Base-by-base conservation (phyloP, 23 tunicate species). In the Halocynthia roretzi region DNA sequence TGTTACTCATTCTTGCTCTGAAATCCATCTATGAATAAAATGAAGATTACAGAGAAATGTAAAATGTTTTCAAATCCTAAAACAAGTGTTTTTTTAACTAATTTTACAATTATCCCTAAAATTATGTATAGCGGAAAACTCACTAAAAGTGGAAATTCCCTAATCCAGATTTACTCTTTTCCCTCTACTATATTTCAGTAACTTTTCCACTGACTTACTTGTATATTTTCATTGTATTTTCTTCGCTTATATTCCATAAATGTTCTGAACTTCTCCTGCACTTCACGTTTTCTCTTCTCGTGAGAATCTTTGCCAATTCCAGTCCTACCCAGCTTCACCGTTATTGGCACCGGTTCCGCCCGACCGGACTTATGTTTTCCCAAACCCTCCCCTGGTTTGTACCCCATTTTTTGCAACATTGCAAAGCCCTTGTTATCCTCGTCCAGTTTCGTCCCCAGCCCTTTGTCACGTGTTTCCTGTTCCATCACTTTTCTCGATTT, bases 401-500 rank as follows among this genome's bases (percentile, higher is more conserved):
- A 92, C 7, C 98, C 98, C 98, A 92, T 92, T 82, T 85, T 92
- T 50, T 72, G 81, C 84, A 92, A 76, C 80, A 92, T 22, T 73
- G 90, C 89, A 67, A 92, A 92, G 53, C 98, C 98, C 9, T 73
- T 76, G 76, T 92, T 92, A 57, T 92, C 87, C 11, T 72, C 12
- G 55, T 77, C 60, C 21, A 92, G 50, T 12, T 70, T 80, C 8
- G 98, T 92, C 2, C 83, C 65, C 7, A 92, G 56, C 6, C 98
- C 98, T 62, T 82, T 82, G 44, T 87, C 91, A 17, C 98, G 78
- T 22, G 74, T 79, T 67, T 92, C 98, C 10, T 65, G 76, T 53
- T 92, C 89, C 54, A 86, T 23, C 12, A 86, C 72, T 68, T 80
- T 80, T 7, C n/a, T 12, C 5, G 76, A 51, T 51, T 68, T 80